Conservation (phyloP, 2,888 invertebrate genomes). For the Tachystola acroxantha region DNA sequence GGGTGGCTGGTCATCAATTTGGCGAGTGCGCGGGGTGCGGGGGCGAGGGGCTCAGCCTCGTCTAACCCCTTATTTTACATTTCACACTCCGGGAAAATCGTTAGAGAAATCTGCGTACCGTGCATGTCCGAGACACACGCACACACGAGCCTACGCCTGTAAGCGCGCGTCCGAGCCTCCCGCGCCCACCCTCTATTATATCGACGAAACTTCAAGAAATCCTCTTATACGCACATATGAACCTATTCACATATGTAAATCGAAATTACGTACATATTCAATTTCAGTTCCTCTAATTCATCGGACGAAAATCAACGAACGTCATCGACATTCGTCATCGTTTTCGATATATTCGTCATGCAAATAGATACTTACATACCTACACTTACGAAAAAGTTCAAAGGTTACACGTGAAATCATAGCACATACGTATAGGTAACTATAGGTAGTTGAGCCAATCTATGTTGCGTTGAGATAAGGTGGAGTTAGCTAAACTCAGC, state of each 20-base stretch:
- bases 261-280: constrained; percentile 41
- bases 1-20: constrained; percentile 73
- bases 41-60: constrained; percentile 53
- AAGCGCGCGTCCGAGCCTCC: constrained; percentile 39
- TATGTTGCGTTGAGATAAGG: no score
- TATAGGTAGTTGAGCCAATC: no score
- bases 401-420: no score
- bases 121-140: constrained; percentile 73
- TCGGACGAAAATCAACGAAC: no score
- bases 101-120: constrained; percentile 78
- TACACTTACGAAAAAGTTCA: no score
- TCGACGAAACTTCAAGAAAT: constrained; percentile 76
- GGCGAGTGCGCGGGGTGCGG: constrained; percentile 47
- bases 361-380: no score
- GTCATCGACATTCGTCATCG: no score
- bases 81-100: constrained; percentile 79
- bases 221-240: constrained; percentile 59
- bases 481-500: no score
- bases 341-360: no score
- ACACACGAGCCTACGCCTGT: constrained; percentile 36
- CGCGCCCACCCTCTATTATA: constrained; percentile 54
- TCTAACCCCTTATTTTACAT: constrained; percentile 79
- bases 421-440: no score
- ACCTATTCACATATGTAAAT: constrained; percentile 59
- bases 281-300: constrained; percentile 38